Evolutionary conservation across 2,888 invertebrate species (phyloP).

Genomic region (Dolomedes plantarius): DNA sequence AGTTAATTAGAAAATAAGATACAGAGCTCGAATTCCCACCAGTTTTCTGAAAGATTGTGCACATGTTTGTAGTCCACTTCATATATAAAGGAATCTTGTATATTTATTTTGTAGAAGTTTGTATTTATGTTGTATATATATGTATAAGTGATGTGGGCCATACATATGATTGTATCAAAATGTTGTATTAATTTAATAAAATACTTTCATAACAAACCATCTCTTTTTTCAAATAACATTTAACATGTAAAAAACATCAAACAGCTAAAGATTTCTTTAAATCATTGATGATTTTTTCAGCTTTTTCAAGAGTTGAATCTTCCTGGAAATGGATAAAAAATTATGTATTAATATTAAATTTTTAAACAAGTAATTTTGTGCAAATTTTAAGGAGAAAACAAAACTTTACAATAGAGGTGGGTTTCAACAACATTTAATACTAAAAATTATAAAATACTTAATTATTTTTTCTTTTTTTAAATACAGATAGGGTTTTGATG

Average conservation of each 20-base stretch:
- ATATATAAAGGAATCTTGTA: neutral
- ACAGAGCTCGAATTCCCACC: no score
- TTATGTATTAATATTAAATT: no score
- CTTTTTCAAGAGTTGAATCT: constrained; percentile 76
- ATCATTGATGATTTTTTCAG: constrained; percentile 75
- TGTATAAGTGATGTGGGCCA: constrained; percentile 2
- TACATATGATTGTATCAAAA: neutral
- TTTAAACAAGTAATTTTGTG: no score
- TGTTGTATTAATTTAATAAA: constrained; percentile 21
- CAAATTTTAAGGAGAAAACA: no score
- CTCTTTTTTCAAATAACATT: neutral
- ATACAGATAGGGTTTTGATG: no score
- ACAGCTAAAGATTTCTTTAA: constrained; percentile 68
- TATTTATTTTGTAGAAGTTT: neutral
- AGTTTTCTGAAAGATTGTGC: constrained; percentile 6
- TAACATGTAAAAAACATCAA: neutral
- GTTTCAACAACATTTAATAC: no score
- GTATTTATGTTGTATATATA: constrained; percentile 7
- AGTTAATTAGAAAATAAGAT: no score
- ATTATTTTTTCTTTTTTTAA: no score
- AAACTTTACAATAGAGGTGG: no score
- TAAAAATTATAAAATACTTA: no score
- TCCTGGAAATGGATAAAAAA: constrained; percentile 62
- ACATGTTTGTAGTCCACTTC: neutral
- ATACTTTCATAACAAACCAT: constrained; percentile 19